phyloP scores from a whole-genome alignment of 2,888 invertebrate genomes.

The Omphaloscelis lunosa region DNA sequence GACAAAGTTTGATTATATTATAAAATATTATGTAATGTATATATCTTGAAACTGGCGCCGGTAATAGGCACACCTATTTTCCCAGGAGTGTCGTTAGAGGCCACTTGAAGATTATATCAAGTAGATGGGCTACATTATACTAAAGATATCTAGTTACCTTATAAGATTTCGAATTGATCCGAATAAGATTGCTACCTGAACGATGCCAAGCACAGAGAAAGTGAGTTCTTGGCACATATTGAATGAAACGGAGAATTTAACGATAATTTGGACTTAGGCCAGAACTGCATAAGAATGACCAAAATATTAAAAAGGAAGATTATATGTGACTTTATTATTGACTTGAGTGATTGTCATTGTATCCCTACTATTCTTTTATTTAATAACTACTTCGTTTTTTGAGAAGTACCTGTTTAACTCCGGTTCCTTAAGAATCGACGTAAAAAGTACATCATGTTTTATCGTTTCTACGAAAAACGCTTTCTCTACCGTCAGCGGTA shows the following conservation, averaged over 20 bases:
- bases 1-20: conserved; percentile 30
- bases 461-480: conserved; percentile 85
- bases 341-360: neutral
- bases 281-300: conserved; percentile 9
- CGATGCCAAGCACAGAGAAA: neutral
- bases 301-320: neutral
- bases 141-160: neutral
- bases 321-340: neutral
- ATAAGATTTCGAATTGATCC: conserved; percentile 1
- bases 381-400: neutral
- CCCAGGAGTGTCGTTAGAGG: conserved; percentile 29
- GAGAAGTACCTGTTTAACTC: conserved; percentile 33
- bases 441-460: conserved; percentile 69
- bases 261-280: conserved; percentile 15
- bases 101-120: conserved; percentile 37
- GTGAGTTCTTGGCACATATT: conserved; percentile 23
- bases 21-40: conserved; percentile 53
- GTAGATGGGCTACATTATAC: conserved; percentile 13
- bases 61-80: conserved; percentile 34
- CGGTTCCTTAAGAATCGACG: conserved; percentile 33
- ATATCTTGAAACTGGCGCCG: conserved; percentile 34
- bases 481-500: conserved; percentile 82
- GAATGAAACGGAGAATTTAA: conserved; percentile 7
- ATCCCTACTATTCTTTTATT: neutral
- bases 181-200: conserved; percentile 3